Percentiles rank a stretch among this genome's conserved stretches.
phyloP scores from a whole-genome alignment of 2,888 invertebrate genomes.

The Pollenia griseotomentosa region DNA sequence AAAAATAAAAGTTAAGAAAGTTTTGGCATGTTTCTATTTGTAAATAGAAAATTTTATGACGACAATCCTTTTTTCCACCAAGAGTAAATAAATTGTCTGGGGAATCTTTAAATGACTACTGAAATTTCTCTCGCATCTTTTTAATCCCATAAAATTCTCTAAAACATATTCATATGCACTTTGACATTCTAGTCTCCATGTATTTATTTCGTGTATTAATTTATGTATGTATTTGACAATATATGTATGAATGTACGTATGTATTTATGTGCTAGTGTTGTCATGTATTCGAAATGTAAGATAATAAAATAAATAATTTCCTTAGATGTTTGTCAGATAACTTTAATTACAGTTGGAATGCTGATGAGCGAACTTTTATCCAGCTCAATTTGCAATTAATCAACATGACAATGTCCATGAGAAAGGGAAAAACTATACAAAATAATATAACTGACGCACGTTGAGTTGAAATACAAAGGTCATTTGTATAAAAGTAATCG shows the following conservation, averaged over 20 bases:
- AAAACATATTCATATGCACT: neutral
- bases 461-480: neutral
- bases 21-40: no score
- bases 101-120: no score
- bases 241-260: neutral
- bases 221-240: neutral
- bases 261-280: neutral
- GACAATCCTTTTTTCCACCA: no score
- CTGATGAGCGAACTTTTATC: slow-evolving; percentile 8
- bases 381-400: slow-evolving; percentile 22
- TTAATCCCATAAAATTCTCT: no score
- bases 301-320: slow-evolving; percentile 32
- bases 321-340: slow-evolving; percentile 28
- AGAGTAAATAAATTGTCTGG: no score
- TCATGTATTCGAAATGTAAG: slow-evolving; percentile 3
- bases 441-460: neutral
- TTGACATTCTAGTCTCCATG: neutral
- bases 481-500: slow-evolving; percentile 19
- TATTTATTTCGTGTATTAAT: no score
- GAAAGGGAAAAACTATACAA: neutral
- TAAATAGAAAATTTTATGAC: no score
- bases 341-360: slow-evolving; percentile 26
- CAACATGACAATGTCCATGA: slow-evolving; percentile 7
- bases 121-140: no score
- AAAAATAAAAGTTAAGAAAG: no score